These are phyloP conservation scores for Meteorus sp. DNA, from an alignment of 1,140 invertebrate genomes.

Conservation along the genomic window DNA sequence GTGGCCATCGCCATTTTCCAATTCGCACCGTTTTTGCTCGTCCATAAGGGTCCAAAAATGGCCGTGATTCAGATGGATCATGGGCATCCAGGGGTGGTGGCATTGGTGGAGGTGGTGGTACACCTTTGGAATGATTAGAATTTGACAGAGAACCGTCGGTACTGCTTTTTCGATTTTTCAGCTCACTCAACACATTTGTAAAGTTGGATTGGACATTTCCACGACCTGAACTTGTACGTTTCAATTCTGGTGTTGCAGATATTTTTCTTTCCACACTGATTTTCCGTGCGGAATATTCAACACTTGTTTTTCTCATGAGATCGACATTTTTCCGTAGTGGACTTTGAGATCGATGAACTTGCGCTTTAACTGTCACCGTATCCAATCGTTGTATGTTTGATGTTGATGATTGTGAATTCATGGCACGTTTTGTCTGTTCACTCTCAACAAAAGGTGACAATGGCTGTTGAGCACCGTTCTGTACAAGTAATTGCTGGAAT, in stretches of 20 bases:
- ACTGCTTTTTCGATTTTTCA: constrained; percentile 65
- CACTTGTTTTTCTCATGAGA: constrained; percentile 39
- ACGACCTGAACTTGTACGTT: constrained; percentile 44
- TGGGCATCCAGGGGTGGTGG: constrained; percentile 78
- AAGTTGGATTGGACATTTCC: constrained; percentile 60
- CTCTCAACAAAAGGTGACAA: constrained; percentile 3
- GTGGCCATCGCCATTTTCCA: constrained; percentile 96
- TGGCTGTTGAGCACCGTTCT: constrained; percentile 42
- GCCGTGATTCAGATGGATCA: constrained; percentile 75
- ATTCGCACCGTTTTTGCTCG: constrained; percentile 93
- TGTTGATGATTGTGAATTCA: constrained; percentile 37
- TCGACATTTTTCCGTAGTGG: constrained; percentile 48
- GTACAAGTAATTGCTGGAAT: constrained; percentile 83
- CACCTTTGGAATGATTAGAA: constrained; percentile 57
- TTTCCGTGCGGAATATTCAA: constrained; percentile 49
- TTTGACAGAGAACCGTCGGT: constrained; percentile 61
- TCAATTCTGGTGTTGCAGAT: constrained; percentile 36
- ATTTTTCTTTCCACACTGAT: constrained; percentile 45
- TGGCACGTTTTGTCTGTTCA: constrained; percentile 18
- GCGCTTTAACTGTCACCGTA: constrained; percentile 57
- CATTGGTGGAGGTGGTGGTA: constrained; percentile 82
- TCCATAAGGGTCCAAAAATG: constrained; percentile 88
- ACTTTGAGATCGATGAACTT: constrained; percentile 58
- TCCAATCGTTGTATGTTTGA: constrained; percentile 45
- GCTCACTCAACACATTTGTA: constrained; percentile 61